Base-by-base conservation (phyloP, 2,113 vertebrate species). In the Holacanthus passer region DNA sequence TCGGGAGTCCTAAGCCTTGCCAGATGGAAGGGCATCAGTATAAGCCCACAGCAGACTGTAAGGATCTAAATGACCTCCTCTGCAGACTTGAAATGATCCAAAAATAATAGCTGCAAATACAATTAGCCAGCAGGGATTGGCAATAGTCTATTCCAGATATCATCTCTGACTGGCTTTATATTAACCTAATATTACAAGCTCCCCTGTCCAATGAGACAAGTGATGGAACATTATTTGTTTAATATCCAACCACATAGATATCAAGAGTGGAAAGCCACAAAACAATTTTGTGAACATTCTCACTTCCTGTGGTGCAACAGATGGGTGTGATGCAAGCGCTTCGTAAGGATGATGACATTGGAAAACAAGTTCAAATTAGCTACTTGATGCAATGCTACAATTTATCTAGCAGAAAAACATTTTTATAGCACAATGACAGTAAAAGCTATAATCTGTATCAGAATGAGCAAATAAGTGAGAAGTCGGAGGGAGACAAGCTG, bases 21-120 rank as follows among this genome's bases (percentile, higher is more conserved):
- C 89, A 90, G 88, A 91, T 78, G 83, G 85, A 74, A 20, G 71
- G 27, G 9, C 16, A 5, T 72, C 41, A 4, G 10, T 29, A 10
- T 81, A 70, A 84, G 53, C 70, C 71, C 10, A 7, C 59, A 79
- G 73, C 82, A 88, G 82, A 87, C 74, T 77, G 84, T 63, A 7
- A 70, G 73, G 73, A 67, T 84, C 67, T 45, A 37, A 4, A 70
- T 70, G 20, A 64, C 35, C 68, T 73, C 79, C 69, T 76, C 17
- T 39, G 12, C 59, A 88, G 73, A 85, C 75, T 45, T 85, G 5
- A 87, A 81, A 84, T 64, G 29, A 84, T 79, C 62, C 72, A 81
- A 35, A 65, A 76, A 55, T 58, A 70, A 83, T 59, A 37, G 6
- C 19, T 82, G 70, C 70, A 81, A 82, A 77, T 67, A 39, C 22